Evolutionary conservation across 2,888 invertebrate genomes (phyloP).

Genomic region (Platycheirus albimanus): DNA sequence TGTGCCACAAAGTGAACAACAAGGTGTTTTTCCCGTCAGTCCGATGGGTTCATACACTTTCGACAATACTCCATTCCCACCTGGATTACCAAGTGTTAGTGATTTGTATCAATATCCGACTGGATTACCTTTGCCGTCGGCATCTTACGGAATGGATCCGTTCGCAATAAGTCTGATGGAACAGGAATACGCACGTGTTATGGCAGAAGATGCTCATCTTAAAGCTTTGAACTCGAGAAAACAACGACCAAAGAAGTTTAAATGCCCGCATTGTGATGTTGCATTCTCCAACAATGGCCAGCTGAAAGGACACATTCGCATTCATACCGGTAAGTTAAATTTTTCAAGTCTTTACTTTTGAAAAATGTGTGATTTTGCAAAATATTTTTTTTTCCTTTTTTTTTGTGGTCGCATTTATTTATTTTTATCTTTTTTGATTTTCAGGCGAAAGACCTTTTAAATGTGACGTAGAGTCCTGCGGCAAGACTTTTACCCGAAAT

Average conservation of each 20-base stretch:
- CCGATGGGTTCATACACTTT: constrained; percentile 30
- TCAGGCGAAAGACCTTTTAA: constrained; percentile 93
- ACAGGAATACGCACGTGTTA: constrained; percentile 87
- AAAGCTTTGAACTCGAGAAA: constrained; percentile 88
- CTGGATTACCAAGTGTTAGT: constrained; percentile 44
- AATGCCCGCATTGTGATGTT: constrained; percentile 94
- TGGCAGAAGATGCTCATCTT: constrained; percentile 88
- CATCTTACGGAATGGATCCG: constrained; percentile 79
- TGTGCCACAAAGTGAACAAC: constrained; percentile 69
- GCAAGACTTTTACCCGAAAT: constrained; percentile 95
- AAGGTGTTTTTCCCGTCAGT: constrained; percentile 18
- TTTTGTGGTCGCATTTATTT: not conserved
- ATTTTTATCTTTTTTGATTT: constrained; percentile 2
- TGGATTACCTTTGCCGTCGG: constrained; percentile 63
- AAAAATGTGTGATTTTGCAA: not conserved
- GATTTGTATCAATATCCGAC: constrained; percentile 62
- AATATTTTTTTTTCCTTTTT: not conserved
- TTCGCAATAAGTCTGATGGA: constrained; percentile 85
- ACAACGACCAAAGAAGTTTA: constrained; percentile 94
- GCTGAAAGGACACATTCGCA: constrained; percentile 94
- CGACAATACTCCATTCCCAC: constrained; percentile 19
- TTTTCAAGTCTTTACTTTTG: constrained; percentile 12
- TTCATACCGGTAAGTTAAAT: constrained; percentile 89
- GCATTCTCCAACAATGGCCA: constrained; percentile 98
- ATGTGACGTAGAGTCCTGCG: constrained; percentile 92